Evolutionary conservation across 2,888 invertebrate species (phyloP).

Genomic region (Conistra vaccinii): DNA sequence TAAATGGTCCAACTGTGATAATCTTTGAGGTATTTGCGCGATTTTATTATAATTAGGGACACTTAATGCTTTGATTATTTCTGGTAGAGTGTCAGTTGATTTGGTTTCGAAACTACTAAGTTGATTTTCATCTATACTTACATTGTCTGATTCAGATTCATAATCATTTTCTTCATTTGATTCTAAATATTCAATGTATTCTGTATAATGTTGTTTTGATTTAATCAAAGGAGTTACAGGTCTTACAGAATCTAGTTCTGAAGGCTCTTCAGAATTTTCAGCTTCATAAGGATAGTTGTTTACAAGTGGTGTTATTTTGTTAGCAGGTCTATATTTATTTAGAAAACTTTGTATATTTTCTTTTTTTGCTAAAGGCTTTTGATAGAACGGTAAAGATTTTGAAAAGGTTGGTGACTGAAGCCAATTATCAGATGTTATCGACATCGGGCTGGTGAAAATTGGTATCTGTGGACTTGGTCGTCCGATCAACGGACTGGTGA

Average conservation of each 20-base stretch:
- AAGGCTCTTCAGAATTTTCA: neutral
- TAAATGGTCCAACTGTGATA: slow-evolving; percentile 8
- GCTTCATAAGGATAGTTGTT: neutral
- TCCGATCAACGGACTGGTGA: neutral
- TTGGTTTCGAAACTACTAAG: neutral
- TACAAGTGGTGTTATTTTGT: neutral
- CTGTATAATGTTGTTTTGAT: neutral
- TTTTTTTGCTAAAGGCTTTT: neutral
- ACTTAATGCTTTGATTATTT: neutral
- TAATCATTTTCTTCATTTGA: neutral
- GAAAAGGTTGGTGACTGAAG: neutral
- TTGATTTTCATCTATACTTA: neutral
- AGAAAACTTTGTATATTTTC: neutral
- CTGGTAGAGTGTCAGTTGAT: neutral
- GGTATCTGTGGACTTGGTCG: neutral
- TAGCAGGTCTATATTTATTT: neutral
- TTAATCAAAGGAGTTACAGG: neutral
- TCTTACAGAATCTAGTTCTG: neutral
- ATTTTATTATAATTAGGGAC: neutral
- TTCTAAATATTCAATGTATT: neutral
- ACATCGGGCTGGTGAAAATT: neutral
- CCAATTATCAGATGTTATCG: neutral
- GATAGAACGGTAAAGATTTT: neutral
- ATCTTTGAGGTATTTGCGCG: neutral
- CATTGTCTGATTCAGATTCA: neutral